Percentiles rank a stretch among this genome's conserved stretches.
Evolutionary conservation across 2,888 invertebrate genomes (phyloP).

Genomic region (Chorisops tibialis): DNA sequence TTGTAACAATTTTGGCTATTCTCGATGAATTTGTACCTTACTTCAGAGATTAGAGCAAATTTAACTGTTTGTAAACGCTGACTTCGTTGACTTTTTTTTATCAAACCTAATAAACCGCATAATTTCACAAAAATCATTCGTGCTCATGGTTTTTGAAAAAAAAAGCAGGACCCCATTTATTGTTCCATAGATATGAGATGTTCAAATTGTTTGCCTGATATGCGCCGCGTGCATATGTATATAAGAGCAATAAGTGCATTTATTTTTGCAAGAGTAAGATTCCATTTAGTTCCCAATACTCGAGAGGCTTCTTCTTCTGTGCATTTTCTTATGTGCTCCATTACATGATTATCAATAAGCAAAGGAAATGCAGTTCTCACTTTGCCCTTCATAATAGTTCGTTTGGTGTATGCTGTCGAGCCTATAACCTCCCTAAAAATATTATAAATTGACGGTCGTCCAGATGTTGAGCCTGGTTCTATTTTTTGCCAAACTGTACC

Average conservation of each 20-base stretch:
- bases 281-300: no score
- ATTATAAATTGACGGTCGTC: constrained; percentile 18
- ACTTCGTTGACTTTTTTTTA: constrained; percentile 7
- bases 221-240: constrained; percentile 7
- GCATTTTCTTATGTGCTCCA: constrained; percentile 34
- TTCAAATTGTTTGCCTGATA: constrained; percentile 5
- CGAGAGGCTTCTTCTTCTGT: constrained; percentile 35
- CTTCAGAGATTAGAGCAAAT: no score
- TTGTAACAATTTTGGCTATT: no score
- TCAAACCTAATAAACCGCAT: constrained; percentile 12
- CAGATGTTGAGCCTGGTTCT: constrained; percentile 2
- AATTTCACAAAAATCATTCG: constrained; percentile 8
- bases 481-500: no score
- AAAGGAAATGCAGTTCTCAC: no score
- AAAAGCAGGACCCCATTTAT: constrained; percentile 5
- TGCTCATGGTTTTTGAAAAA: constrained; percentile 25
- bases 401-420: no score
- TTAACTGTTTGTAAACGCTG: constrained; percentile 4
- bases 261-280: no score
- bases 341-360: constrained; percentile 31
- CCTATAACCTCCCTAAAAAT: constrained; percentile 32
- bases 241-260: no score
- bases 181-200: constrained; percentile 5
- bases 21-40: no score
- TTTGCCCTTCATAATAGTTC: no score